These are phyloP conservation scores for Dromaius novaehollandiae DNA, from an alignment of 2,113 vertebrate genomes.

Conservation along the genomic window DNA sequence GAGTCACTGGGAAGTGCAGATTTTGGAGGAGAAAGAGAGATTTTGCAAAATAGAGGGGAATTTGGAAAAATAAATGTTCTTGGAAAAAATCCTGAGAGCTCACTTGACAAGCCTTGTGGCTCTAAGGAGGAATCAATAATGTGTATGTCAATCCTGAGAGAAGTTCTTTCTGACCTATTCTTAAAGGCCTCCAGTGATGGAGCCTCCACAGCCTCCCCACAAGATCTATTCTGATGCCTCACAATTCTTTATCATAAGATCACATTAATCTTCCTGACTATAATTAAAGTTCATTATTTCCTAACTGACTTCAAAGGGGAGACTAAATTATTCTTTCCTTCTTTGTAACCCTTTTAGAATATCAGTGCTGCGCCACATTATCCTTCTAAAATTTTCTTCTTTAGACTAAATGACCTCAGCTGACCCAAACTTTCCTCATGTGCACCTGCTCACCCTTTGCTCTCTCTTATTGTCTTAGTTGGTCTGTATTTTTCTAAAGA, in stretches of 20 bases:
- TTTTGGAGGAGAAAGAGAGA: background rate
- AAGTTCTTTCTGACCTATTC: background rate
- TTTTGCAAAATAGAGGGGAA: background rate
- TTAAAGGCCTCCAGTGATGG: background rate
- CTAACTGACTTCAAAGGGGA: background rate
- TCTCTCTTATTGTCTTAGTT: background rate
- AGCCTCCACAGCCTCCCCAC: background rate
- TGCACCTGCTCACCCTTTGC: background rate
- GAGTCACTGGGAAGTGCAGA: background rate
- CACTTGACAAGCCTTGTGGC: background rate
- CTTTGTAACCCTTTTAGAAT: background rate
- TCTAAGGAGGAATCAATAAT: background rate
- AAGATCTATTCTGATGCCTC: background rate
- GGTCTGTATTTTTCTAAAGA: background rate
- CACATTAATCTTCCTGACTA: background rate
- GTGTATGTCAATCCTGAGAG: background rate
- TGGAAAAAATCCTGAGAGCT: background rate
- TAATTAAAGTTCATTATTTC: background rate
- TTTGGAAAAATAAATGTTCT: background rate
- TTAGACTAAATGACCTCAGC: background rate
- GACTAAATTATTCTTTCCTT: background rate
- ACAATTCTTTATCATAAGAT: background rate
- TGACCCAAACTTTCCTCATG: background rate
- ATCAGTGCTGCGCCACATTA: background rate
- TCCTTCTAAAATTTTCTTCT: background rate